Percentiles rank a stretch among this genome's conserved stretches.
These are phyloP conservation scores for Nomada lathburiana DNA, from an alignment of 2,888 invertebrate species.

Conservation along the genomic window DNA sequence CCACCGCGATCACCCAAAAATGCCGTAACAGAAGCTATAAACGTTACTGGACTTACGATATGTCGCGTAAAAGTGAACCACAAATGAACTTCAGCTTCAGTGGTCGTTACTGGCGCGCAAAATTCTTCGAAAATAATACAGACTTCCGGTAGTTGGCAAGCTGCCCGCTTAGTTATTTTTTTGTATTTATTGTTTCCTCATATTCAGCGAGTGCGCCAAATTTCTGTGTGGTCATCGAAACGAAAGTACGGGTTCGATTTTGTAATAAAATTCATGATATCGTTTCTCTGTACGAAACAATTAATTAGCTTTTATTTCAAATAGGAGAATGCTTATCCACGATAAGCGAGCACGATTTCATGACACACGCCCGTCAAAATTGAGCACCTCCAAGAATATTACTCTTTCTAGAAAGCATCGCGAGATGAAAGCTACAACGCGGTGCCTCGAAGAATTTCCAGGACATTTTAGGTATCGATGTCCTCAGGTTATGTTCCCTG, in stretches of 20 bases:
- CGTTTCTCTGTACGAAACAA: neutral
- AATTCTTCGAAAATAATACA: conserved; percentile 17
- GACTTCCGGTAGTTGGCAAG: neutral
- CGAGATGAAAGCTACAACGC: conserved; percentile 1
- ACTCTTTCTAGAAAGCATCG: conserved; percentile 27
- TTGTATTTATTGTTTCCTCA: neutral
- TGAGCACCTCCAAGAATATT: conserved; percentile 1
- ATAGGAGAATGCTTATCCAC: neutral
- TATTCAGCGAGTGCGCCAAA: neutral
- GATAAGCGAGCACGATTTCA: neutral
- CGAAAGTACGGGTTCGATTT: neutral
- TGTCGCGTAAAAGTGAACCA: conserved; percentile 13
- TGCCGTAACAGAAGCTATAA: neutral
- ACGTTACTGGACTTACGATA: neutral
- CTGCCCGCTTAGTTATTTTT: neutral
- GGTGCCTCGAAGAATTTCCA: conserved; percentile 41
- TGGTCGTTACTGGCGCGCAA: neutral
- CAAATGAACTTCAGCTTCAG: conserved; percentile 1
- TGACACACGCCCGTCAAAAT: neutral
- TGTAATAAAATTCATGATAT: neutral
- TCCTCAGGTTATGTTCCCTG: conserved; percentile 66
- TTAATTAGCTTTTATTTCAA: neutral
- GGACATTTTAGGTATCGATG: conserved; percentile 47
- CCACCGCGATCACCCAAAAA: neutral
- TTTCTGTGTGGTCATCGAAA: neutral